Evolutionary conservation across 2,888 invertebrate genomes (phyloP).

Genomic region (Netelia fuscicornis): DNA sequence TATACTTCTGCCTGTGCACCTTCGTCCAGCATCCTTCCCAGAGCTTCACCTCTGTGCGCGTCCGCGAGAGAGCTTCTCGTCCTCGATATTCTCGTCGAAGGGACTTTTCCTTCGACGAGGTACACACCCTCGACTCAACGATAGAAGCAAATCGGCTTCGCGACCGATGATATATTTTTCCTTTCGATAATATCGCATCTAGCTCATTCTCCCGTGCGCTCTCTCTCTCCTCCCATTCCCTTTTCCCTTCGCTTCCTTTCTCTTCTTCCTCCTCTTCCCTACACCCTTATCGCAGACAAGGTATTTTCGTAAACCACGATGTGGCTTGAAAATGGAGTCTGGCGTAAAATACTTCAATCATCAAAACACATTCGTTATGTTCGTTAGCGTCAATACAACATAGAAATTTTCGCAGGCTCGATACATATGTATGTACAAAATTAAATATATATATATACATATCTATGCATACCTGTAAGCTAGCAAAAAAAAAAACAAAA

Average conservation of each 20-base stretch:
- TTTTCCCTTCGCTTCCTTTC: not conserved
- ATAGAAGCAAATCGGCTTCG: slow-evolving; percentile 1
- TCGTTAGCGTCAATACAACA: slow-evolving; percentile 10
- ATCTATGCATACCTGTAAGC: not conserved
- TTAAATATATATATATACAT: not conserved
- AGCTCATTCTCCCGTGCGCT: slow-evolving; percentile 6
- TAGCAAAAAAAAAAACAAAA: slow-evolving; percentile 14
- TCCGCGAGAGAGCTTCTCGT: slow-evolving; percentile 13
- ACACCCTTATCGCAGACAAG: not conserved
- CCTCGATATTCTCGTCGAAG: slow-evolving; percentile 39
- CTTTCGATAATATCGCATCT: slow-evolving; percentile 12
- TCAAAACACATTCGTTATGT: slow-evolving; percentile 1
- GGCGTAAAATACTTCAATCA: not conserved
- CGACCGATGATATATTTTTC: slow-evolving; percentile 52
- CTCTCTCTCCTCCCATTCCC: not conserved
- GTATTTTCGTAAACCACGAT: slow-evolving; percentile 7
- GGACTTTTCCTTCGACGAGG: slow-evolving; percentile 50
- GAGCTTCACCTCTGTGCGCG: slow-evolving; percentile 38
- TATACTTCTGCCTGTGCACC: slow-evolving; percentile 44
- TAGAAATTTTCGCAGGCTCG: not conserved
- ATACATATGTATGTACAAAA: not conserved
- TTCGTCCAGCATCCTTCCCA: slow-evolving; percentile 42
- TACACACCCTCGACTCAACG: slow-evolving; percentile 35
- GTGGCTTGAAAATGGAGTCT: not conserved
- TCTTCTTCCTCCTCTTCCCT: not conserved